Percentiles rank a stretch among this genome's conserved stretches.
phyloP scores from a whole-genome alignment of 1,140 invertebrate genomes.

The Drepana arcuata region DNA sequence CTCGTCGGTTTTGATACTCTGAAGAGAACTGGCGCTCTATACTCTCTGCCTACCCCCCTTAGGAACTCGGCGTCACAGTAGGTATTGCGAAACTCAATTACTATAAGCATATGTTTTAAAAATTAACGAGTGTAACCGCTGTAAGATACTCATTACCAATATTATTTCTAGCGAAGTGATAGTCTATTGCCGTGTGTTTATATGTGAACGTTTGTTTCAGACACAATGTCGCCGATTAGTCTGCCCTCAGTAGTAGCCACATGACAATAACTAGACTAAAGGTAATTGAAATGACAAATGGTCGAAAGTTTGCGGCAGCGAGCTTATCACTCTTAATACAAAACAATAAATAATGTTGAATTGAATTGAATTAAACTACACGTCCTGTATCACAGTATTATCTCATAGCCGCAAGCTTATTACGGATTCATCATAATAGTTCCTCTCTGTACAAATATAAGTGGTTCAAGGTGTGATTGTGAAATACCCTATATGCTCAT shows the following conservation, averaged over 20 bases:
- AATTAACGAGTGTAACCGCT: too few species aligned
- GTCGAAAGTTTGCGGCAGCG: not conserved
- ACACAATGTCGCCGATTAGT: constrained; percentile 53
- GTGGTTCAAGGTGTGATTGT: too few species aligned
- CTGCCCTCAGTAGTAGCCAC: constrained; percentile 45
- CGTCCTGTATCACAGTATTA: not conserved
- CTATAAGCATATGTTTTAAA: too few species aligned
- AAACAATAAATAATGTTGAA: not conserved
- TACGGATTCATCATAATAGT: not conserved
- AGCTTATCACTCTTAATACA: not conserved
- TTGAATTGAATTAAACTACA: not conserved
- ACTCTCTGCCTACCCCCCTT: too few species aligned
- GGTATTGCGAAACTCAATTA: too few species aligned
- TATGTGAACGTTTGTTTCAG: constrained; percentile 59
- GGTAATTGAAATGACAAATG: constrained; percentile 21
- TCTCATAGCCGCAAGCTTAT: not conserved
- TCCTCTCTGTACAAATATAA: not conserved
- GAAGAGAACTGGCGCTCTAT: too few species aligned
- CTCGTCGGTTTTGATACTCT: too few species aligned
- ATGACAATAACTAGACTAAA: constrained; percentile 67
- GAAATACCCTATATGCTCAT: too few species aligned
- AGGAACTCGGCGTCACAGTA: too few species aligned
- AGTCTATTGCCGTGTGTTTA: too few species aligned
- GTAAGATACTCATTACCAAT: too few species aligned
- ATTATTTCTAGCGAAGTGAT: too few species aligned